These are phyloP conservation scores for Leucoraja erinaceus DNA, from an alignment of 2,113 vertebrate genomes.

Conservation along the genomic window DNA sequence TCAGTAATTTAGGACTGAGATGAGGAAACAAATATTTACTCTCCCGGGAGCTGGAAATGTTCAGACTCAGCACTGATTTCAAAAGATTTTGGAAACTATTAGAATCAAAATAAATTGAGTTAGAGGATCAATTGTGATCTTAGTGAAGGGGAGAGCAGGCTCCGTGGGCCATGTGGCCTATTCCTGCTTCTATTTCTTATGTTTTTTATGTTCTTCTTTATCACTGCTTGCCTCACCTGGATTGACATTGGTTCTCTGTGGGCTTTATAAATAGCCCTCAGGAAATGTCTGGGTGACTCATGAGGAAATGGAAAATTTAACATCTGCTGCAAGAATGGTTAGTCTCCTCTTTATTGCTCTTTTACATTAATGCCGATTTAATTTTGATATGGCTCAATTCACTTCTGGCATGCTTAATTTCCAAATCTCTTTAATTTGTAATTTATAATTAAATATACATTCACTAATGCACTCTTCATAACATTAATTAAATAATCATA, in stretches of 20 bases:
- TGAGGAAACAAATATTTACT: too few relatives aligned
- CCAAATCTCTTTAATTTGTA: slow-evolving; percentile 21
- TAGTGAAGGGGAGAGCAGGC: too few relatives aligned
- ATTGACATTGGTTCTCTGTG: slow-evolving; percentile 61
- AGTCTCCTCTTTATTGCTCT: slow-evolving; percentile 55
- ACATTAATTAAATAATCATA: neutral
- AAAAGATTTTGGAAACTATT: too few relatives aligned
- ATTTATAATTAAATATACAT: neutral
- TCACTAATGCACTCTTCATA: neutral
- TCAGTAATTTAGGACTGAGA: too few relatives aligned
- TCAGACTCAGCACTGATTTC: too few relatives aligned
- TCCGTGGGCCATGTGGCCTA: too few relatives aligned
- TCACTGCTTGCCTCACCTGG: slow-evolving; percentile 82
- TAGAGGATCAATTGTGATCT: too few relatives aligned
- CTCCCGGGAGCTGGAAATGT: too few relatives aligned
- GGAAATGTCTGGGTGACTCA: slow-evolving; percentile 99
- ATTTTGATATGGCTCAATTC: neutral
- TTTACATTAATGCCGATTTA: slow-evolving; percentile 9
- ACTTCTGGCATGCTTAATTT: slow-evolving; percentile 8
- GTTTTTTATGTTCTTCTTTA: slow-evolving; percentile 75
- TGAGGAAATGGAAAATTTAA: slow-evolving; percentile 96
- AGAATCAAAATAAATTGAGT: too few relatives aligned
- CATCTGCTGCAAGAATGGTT: slow-evolving; percentile 94
- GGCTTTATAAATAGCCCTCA: slow-evolving; percentile 75
- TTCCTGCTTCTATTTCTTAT: too few relatives aligned